Base-by-base conservation (phyloP, 2,113 vertebrate genomes). In the Tachuris rubrigastra region DNA sequence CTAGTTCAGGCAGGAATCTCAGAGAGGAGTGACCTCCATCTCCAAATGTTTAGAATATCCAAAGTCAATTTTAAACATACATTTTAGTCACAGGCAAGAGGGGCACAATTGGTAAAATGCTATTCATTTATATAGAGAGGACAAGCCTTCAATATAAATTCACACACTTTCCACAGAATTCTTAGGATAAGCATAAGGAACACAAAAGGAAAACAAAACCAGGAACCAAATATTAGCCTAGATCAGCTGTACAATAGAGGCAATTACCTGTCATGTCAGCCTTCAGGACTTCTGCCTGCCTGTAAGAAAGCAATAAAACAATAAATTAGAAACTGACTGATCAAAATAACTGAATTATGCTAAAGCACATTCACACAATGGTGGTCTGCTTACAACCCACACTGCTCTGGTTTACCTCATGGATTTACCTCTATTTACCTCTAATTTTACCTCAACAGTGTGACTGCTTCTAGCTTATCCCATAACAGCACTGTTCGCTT, bases 251-350 rank as follows among this genome's bases (percentile, higher is more conserved):
- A 53, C 39, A 92, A 90, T 77, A 95, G 89, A 95, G 56, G 47
- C 33, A 92, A 92, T 94, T 98, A 99, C 99, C 99, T 98, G 99
- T 99, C 99, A 99, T 99, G 97, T 99, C 99, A 98, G 99, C 99
- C 98, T 99, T 99, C 98, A 99, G 99, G 98, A 99, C 99, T 98
- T 99, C 99, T 98, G 99, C 99, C 99, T 99, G 99, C 98, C 99
- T 99, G 97, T 95, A 98, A 97, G 69, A 83, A 87, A 71, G 47
- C 79, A 66, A 41, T 30, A 89, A 42, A 94, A 93, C 27, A 94
- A 65, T 53, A 53, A 44, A 85, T 98, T 72, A 97, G 93, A 85
- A 96, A 94, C 33, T 47, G 50, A 50, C 27, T 69, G 14, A 81
- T 56, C 50, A 90, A 94, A 50, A 46, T 52, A 91, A 91, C 2